Evolutionary conservation across 2,113 vertebrate genomes (phyloP).

Genomic region (Austrofundulus limnaeus): DNA sequence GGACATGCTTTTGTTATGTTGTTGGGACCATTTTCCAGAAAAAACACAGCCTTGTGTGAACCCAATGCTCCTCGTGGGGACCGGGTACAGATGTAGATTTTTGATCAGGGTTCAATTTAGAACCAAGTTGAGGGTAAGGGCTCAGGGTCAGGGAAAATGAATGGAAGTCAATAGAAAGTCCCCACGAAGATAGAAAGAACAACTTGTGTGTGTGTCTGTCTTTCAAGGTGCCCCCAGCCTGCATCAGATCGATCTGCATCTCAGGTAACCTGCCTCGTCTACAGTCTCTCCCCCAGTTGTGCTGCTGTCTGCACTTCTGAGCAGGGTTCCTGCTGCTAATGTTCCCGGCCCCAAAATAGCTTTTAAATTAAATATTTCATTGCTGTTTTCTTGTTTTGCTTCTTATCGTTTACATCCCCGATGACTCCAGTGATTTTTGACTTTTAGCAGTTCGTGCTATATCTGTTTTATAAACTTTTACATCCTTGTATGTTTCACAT

Average conservation of each 20-base stretch:
- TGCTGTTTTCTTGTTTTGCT: neutral
- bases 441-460: too few relatives aligned
- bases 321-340: slow-evolving; percentile 46
- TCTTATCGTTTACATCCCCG: neutral
- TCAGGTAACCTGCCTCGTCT: slow-evolving; percentile 46
- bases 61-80: too few relatives aligned
- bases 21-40: too few relatives aligned
- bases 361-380: slow-evolving; percentile 6
- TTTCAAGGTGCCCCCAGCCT: slow-evolving; percentile 67
- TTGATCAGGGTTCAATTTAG: too few relatives aligned
- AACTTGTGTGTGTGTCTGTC: slow-evolving; percentile 12
- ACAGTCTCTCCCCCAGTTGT: slow-evolving; percentile 28
- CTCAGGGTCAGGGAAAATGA: too few relatives aligned
- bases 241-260: slow-evolving; percentile 52
- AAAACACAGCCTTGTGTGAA: too few relatives aligned
- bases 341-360: slow-evolving; percentile 18
- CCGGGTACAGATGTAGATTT: too few relatives aligned
- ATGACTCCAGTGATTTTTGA: neutral
- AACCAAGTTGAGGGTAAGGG: too few relatives aligned
- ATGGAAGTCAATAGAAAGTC: too few relatives aligned
- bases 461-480: too few relatives aligned
- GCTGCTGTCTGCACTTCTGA: slow-evolving; percentile 48
- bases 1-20: neutral
- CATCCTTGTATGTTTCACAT: too few relatives aligned
- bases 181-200: neutral